phyloP scores from a whole-genome alignment of 2,113 vertebrate species.

The Xerus inauris region DNA sequence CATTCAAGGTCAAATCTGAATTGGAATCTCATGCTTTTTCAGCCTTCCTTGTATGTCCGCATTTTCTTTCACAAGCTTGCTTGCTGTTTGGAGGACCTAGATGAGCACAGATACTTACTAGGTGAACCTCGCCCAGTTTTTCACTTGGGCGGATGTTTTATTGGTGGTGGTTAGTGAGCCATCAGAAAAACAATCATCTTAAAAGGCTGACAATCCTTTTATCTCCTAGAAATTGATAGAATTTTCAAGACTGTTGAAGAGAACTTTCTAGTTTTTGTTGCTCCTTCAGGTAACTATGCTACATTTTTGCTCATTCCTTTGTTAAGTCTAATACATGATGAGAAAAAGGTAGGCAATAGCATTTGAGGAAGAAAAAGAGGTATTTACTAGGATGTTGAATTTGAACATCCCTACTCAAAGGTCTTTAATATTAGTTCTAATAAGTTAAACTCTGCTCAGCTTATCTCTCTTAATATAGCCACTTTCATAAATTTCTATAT shows the following conservation, averaged over 20 bases:
- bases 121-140: not conserved
- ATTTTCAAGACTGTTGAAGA: not conserved
- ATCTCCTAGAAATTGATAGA: slow-evolving; percentile 49
- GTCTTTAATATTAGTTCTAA: not conserved
- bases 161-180: not conserved
- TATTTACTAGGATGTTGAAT: not conserved
- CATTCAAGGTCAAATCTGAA: not conserved
- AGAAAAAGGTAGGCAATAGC: not conserved
- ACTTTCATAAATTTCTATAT: not conserved
- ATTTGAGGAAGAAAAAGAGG: not conserved
- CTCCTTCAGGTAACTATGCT: slow-evolving; percentile 16
- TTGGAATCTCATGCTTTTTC: not conserved
- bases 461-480: not conserved
- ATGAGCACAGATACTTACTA: not conserved
- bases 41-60: not conserved
- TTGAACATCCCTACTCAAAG: not conserved
- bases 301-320: slow-evolving; percentile 45
- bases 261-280: not conserved
- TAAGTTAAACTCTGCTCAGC: not conserved
- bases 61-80: not conserved
- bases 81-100: not conserved
- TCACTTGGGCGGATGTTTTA: not conserved
- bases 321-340: not conserved
- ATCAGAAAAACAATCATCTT: not conserved
- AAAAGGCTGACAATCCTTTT: not conserved